Percentiles rank a stretch among this genome's conserved stretches.
Evolutionary conservation across 2,888 invertebrate species (phyloP).

Genomic region (Dicranocentrus wangi): DNA sequence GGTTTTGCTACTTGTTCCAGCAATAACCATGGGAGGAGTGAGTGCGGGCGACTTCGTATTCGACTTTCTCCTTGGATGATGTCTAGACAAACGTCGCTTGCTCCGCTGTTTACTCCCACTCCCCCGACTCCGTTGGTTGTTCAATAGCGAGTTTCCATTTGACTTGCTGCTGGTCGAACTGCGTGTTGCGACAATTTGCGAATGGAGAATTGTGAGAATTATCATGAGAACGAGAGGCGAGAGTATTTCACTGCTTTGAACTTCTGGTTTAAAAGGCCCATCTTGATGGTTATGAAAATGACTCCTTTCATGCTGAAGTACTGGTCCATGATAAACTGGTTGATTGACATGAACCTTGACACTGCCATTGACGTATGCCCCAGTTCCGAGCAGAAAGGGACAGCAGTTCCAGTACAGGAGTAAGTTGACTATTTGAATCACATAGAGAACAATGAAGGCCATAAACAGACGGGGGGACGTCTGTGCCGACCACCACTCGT

Average conservation of each 20-base stretch:
- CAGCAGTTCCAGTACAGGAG: slow-evolving; percentile 76
- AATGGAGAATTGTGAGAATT: slow-evolving; percentile 84
- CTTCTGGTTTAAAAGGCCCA: slow-evolving; percentile 49
- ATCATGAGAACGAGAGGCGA: slow-evolving; percentile 84
- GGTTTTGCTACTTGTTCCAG: slow-evolving; percentile 4
- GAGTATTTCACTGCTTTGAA: slow-evolving; percentile 79
- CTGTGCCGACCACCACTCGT: slow-evolving; percentile 93
- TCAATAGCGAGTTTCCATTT: slow-evolving; percentile 7
- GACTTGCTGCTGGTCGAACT: slow-evolving; percentile 73
- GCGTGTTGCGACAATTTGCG: slow-evolving; percentile 85
- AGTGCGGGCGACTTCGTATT: slow-evolving; percentile 23
- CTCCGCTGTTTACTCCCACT: slow-evolving; percentile 39
- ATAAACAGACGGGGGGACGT: slow-evolving; percentile 85
- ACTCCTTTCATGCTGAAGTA: slow-evolving; percentile 31
- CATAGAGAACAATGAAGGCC: slow-evolving; percentile 84
- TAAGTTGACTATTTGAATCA: slow-evolving; percentile 82
- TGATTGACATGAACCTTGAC: slow-evolving; percentile 15
- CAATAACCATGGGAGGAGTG: slow-evolving; percentile 42
- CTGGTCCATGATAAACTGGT: slow-evolving; percentile 49
- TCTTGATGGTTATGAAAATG: slow-evolving; percentile 7
- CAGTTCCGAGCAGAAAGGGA: slow-evolving; percentile 72
- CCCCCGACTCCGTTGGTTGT: slow-evolving; percentile 24
- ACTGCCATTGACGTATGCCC: slow-evolving; percentile 18
- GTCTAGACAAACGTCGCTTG: slow-evolving; percentile 59
- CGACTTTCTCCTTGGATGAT: slow-evolving; percentile 51